Evolutionary conservation across 2,888 invertebrate species (phyloP).

Genomic region (Lasioglossum malachurum): DNA sequence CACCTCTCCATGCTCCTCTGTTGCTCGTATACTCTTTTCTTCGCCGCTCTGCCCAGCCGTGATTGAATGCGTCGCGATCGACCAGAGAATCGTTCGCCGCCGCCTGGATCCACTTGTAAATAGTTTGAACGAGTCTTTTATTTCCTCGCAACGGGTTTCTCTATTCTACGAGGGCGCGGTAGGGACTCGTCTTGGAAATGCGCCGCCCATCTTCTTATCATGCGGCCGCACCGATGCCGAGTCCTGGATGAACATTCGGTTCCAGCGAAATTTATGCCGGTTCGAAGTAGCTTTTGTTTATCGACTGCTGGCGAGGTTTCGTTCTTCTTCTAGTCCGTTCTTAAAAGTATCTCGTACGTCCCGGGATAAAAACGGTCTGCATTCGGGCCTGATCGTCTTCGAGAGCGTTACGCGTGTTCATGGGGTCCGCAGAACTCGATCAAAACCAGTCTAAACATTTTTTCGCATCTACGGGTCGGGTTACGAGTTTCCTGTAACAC

Average conservation of each 20-base stretch:
- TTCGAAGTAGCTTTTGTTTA: neutral
- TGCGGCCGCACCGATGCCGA: neutral
- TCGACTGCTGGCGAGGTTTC: neutral
- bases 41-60: neutral
- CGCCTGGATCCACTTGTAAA: neutral
- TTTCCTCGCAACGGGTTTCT: neutral
- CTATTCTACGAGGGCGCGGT: neutral
- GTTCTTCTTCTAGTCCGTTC: neutral
- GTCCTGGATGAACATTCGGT: neutral
- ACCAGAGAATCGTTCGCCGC: neutral
- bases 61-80: conserved; percentile 28
- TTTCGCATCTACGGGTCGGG: neutral
- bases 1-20: neutral
- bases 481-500: neutral
- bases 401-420: neutral
- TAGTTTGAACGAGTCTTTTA: neutral
- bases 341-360: too few relatives aligned
- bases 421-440: neutral
- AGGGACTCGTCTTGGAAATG: neutral
- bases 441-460: neutral
- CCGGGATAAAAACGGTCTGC: neutral
- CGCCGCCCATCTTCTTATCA: neutral
- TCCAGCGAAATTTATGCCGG: neutral
- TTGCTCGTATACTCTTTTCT: neutral
- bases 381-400: neutral